phyloP scores from a whole-genome alignment of 2,113 vertebrate species.

The Dryoscopus gambensis region DNA sequence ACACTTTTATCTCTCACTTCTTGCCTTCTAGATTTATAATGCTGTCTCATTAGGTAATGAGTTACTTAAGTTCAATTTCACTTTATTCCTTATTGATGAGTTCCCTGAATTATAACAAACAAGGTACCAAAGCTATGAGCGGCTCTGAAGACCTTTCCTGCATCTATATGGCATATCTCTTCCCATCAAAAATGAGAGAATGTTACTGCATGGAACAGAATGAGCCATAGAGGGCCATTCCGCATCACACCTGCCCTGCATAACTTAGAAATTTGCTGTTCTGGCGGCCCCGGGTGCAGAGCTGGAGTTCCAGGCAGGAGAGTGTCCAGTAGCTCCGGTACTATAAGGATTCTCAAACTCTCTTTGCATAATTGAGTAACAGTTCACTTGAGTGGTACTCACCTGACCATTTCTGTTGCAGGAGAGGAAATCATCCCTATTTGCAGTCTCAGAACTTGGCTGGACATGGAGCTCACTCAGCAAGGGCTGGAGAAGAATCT shows the following conservation, averaged over 20 bases:
- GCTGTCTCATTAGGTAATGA: not conserved
- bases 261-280: not conserved
- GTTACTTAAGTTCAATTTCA: not conserved
- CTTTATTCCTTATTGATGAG: not conserved
- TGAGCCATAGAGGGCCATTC: too few relatives aligned
- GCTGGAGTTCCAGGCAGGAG: not conserved
- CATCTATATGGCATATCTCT: rapidly evolving
- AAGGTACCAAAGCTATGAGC: not conserved
- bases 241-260: not conserved
- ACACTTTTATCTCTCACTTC: not conserved
- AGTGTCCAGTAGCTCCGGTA: rapidly evolving
- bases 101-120: not conserved
- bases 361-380: not conserved
- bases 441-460: not conserved
- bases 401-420: not conserved
- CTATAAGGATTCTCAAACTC: not conserved
- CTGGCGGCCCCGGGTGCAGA: not conserved
- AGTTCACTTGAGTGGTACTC: not conserved
- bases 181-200: not conserved
- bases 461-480: not conserved
- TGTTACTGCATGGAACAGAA: not conserved
- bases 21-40: not conserved
- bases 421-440: not conserved
- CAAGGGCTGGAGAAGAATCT: not conserved
- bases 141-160: not conserved